A percentile compares a stretch with the other conserved stretches of the same genome.
Conservation (phyloP, 2,797 vertebrate species). For the Toxotes lorentzi region DNA sequence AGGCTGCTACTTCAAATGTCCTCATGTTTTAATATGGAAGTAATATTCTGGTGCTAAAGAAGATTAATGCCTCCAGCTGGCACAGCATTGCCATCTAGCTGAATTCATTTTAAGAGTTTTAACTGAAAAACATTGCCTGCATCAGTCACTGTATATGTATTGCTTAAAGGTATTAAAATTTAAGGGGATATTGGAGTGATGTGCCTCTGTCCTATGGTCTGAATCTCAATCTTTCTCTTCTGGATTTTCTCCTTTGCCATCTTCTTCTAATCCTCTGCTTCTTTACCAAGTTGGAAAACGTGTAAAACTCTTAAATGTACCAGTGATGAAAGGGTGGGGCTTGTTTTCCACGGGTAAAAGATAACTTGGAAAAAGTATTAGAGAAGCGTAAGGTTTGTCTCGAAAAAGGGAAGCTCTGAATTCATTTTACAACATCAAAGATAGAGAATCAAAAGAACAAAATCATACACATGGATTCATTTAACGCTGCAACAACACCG, state of each 20-base stretch:
- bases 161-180: conserved; percentile 44
- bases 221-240: conserved; percentile 34
- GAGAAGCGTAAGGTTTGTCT: conserved; percentile 27
- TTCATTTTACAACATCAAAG: conserved; percentile 50
- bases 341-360: conserved; percentile 16
- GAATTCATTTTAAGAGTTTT: conserved; percentile 48
- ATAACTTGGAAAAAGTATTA: conserved; percentile 23
- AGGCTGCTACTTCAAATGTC: conserved; percentile 45
- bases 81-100: conserved; percentile 36
- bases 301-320: conserved; percentile 47
- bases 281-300: conserved; percentile 16
- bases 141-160: conserved; percentile 26
- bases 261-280: conserved; percentile 51
- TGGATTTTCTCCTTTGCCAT: conserved; percentile 44
- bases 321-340: conserved; percentile 16
- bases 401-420: conserved; percentile 8
- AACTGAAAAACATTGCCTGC: conserved; percentile 39
- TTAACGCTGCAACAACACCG: conserved; percentile 30
- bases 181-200: conserved; percentile 16
- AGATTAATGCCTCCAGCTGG: conserved; percentile 61
- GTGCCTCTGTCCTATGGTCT: conserved; percentile 26
- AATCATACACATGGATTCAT: conserved; percentile 41
- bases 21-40: conserved; percentile 53
- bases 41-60: conserved; percentile 46
- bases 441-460: conserved; percentile 31